Evolutionary conservation across 1,140 invertebrate species (phyloP), one percentile per base, ranked within the genome.

Genomic region (Orchestia grillus): DNA sequence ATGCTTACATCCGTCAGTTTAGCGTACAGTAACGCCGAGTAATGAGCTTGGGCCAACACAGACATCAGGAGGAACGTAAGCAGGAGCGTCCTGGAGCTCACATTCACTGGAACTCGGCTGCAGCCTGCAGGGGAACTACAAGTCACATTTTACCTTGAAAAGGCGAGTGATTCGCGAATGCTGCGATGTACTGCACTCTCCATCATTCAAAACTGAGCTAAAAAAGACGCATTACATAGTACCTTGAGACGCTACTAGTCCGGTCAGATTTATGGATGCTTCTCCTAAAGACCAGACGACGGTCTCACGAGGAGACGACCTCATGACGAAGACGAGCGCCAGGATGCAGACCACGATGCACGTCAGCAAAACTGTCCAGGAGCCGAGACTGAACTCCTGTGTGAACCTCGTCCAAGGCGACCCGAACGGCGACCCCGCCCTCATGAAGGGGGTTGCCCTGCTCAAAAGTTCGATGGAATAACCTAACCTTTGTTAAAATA

Each of bases 1-100:
- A 11, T 28, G 36, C 44, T 6, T 15, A 45, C 3, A 44, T 94
- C 92, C 8, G 92, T 16, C 8, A 94, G 92, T 40, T 94, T 94
- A 40, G 92, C 92, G 92, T 94, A 94, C 43, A 94, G 92, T 44
- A 94, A 94, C 43, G 92, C 92, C 0, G 92, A 94, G 92, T 94
- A 94, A 44, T 94, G 44, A 47, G 92, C 44, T 11, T 94, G 43
- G 4, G 40, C 92, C 92, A 94, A 44, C 43, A 94, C 36, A 19
- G 92, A 44, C 43, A 94, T 42, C 92, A 44, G 16, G 44, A 94
- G 40, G 43, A 94, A 40, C 43, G 92, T 94, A 0, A 94, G 40
- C 0, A 94, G 41, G 4, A 90, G 36, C 4, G 43, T 90, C 88
- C 88, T 41, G 41, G 43, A 41, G 36, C 88, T 90, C 88, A 28